Conservation (phyloP, 1,140 invertebrate genomes). For the Paralvinella palmiformis region DNA sequence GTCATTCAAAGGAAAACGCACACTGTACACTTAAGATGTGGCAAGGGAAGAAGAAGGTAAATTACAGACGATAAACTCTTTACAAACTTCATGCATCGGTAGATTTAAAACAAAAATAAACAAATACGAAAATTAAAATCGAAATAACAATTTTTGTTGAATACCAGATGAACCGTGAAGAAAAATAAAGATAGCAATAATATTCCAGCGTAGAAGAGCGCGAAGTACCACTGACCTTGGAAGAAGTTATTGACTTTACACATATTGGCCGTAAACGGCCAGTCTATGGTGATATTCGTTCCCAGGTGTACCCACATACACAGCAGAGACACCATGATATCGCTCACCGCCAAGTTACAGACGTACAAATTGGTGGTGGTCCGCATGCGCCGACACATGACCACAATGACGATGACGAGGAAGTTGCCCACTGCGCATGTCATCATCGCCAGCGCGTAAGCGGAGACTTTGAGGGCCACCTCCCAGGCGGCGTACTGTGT, state of each 20-base stretch:
- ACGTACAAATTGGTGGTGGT: conserved; percentile 77
- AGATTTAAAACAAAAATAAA: no score
- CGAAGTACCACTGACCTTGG: conserved; percentile 54
- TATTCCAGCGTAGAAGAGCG: conserved; percentile 25
- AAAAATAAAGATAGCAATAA: background rate
- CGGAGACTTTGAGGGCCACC: conserved; percentile 27
- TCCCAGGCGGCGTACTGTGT: no score
- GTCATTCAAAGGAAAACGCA: no score
- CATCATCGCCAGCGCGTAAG: conserved; percentile 27
- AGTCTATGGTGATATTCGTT: conserved; percentile 28
- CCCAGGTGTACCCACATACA: conserved; percentile 55
- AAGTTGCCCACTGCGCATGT: conserved; percentile 36
- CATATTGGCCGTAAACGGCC: conserved; percentile 48
- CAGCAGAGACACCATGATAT: conserved; percentile 62
- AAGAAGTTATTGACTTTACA: conserved; percentile 54
- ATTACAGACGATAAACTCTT: no score
- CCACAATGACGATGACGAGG: conserved; percentile 34
- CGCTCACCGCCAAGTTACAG: conserved; percentile 84
- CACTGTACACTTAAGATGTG: no score
- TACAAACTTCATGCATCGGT: no score
- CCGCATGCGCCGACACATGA: conserved; percentile 46
- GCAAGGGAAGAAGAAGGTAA: no score
- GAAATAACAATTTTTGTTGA: no score
- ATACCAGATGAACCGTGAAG: no score
- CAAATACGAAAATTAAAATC: no score